phyloP scores from a whole-genome alignment of 2,888 invertebrate species.

The Euclidia mi region DNA sequence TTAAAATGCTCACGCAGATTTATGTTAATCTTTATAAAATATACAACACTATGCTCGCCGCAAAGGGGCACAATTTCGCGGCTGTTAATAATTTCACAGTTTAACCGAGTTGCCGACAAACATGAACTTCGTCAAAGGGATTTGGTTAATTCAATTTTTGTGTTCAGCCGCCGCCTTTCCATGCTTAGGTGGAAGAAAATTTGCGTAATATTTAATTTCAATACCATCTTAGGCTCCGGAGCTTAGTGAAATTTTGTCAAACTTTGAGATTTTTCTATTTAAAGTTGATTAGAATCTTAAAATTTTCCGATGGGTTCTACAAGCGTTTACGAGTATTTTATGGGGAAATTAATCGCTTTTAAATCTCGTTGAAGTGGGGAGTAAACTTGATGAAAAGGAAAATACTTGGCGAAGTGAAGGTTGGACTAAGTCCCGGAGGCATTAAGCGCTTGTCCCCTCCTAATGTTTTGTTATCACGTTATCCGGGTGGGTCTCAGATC shows the following conservation, averaged over 20 bases:
- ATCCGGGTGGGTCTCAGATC: constrained; percentile 57
- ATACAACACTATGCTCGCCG: constrained; percentile 54
- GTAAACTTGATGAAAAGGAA: constrained; percentile 46
- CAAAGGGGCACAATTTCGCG: constrained; percentile 61
- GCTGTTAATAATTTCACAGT: constrained; percentile 75
- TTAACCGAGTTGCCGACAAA: constrained; percentile 74
- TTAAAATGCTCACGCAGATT: constrained; percentile 29
- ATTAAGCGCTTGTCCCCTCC: constrained; percentile 60
- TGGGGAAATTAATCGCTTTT: no score
- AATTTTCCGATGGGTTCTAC: constrained; percentile 43
- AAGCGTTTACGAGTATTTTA: constrained; percentile 46
- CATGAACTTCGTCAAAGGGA: constrained; percentile 81
- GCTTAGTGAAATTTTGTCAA: constrained; percentile 68
- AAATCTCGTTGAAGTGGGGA: constrained; percentile 39
- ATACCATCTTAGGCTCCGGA: constrained; percentile 72
- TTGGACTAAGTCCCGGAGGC: constrained; percentile 56
- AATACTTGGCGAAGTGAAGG: constrained; percentile 55
- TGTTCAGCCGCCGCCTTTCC: constrained; percentile 76
- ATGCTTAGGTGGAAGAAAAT: constrained; percentile 75
- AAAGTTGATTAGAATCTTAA: constrained; percentile 64
- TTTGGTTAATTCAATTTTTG: constrained; percentile 81
- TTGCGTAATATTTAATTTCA: constrained; percentile 80
- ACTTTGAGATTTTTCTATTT: constrained; percentile 60
- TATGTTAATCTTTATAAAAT: constrained; percentile 54
- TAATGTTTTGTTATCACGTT: constrained; percentile 77